These are phyloP conservation scores for Bilobella aurantiaca DNA, from an alignment of 1,140 invertebrate genomes.

Conservation along the genomic window DNA sequence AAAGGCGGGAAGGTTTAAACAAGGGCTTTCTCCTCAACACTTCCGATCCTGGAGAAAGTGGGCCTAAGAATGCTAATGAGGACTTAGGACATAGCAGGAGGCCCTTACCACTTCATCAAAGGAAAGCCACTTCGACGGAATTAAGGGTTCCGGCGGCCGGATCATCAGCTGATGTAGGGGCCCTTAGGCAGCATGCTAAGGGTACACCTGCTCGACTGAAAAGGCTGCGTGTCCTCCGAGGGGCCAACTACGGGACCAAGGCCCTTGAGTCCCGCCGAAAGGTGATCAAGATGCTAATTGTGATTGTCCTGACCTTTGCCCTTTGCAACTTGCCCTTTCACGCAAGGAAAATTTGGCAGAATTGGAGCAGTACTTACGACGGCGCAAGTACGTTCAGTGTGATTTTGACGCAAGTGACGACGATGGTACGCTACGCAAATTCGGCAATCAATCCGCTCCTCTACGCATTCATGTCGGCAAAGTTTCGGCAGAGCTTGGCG, in stretches of 20 bases:
- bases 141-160: too few relatives aligned
- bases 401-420: slow-evolving; percentile 67
- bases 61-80: too few relatives aligned
- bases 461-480: slow-evolving; percentile 69
- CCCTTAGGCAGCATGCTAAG: too few relatives aligned
- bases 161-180: too few relatives aligned
- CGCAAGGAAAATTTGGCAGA: slow-evolving; percentile 67
- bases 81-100: too few relatives aligned
- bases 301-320: slow-evolving; percentile 69
- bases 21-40: too few relatives aligned
- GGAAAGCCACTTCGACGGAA: too few relatives aligned
- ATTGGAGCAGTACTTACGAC: slow-evolving; percentile 54
- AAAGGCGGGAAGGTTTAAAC: too few relatives aligned
- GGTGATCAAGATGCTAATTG: slow-evolving; percentile 61
- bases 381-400: slow-evolving; percentile 56
- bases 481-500: slow-evolving; percentile 40
- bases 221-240: slow-evolving; percentile 16
- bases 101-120: too few relatives aligned
- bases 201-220: neutral
- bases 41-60: too few relatives aligned
- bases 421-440: slow-evolving; percentile 71
- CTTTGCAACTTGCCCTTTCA: slow-evolving; percentile 75
- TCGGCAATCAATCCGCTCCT: slow-evolving; percentile 72
- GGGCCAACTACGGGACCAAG: slow-evolving; percentile 25
- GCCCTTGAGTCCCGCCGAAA: slow-evolving; percentile 36